These are phyloP conservation scores for Cancer borealis DNA, from an alignment of 2,888 invertebrate genomes.

Conservation along the genomic window DNA sequence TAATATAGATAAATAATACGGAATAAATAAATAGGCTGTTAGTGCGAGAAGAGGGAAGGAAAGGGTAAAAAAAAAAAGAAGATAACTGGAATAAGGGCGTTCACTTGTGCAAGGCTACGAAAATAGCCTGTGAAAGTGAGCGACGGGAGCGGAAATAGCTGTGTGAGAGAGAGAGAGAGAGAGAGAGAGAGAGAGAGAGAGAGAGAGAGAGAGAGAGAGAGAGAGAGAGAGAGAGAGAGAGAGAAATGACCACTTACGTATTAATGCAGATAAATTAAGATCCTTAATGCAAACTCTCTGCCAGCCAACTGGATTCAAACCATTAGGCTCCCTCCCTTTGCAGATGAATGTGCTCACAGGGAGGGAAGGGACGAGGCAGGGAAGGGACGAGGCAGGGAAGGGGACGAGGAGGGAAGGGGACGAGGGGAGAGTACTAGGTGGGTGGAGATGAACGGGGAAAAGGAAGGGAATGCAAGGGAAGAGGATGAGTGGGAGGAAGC, in stretches of 20 bases:
- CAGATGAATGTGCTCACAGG: neutral
- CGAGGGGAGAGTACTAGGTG: neutral
- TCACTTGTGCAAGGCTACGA: too few species aligned
- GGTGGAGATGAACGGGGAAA: neutral
- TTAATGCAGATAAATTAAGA: neutral
- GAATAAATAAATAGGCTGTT: too few species aligned
- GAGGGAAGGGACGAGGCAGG: neutral
- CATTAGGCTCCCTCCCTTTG: neutral
- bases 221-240: neutral
- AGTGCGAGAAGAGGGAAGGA: too few species aligned
- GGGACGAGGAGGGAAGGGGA: neutral
- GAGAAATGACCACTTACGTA: neutral
- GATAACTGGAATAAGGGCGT: too few species aligned
- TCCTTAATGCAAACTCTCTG: neutral
- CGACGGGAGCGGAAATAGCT: neutral
- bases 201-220: slow-evolving; percentile 10
- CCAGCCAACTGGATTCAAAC: neutral
- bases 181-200: slow-evolving; percentile 20
- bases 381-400: too few species aligned
- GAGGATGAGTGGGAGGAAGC: neutral
- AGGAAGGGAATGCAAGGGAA: neutral
- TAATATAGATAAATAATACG: too few species aligned
- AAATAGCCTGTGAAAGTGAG: slow-evolving; percentile 10
- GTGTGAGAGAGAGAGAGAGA: neutral
- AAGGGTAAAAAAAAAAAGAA: too few species aligned